Evolutionary conservation across 1,140 invertebrate genomes (phyloP), one percentile per base, ranked within the genome.

Genomic region (Galendromus occidentalis): DNA sequence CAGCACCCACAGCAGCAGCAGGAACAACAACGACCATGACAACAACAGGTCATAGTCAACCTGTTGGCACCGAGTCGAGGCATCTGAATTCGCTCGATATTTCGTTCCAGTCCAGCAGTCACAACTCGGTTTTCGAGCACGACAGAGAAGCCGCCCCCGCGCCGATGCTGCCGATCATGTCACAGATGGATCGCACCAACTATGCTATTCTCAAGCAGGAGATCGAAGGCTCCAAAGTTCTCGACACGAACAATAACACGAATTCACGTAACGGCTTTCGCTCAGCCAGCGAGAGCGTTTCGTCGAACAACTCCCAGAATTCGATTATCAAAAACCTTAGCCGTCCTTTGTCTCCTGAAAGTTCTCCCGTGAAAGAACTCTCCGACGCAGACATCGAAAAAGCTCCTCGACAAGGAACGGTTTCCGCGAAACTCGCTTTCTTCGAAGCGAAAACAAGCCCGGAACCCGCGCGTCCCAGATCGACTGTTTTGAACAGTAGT

Each of bases 41-140:
- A 4, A 9, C 33, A 6, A 39, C 33, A 39, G 33, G 33, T 39
- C 33, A 39, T 39, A 39, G 33, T 39, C 33, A 39, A 39, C 33
- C 33, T 39, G 33, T 39, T 39, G 33, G 33, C 33, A 39, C 33
- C 33, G 33, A 39, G 4, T 39, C 33, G 33, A 59, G 51, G 25
- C 51, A 59, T 59, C 22, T 33, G 33, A 25, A 17, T 25, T 29
- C 51, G 14, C 22, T 59, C 25, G 51, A 59, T 33, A 25, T 59
- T 59, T 59, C 51, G 14, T 59, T 59, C 33, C 51, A 59, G 33
- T 59, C 51, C 25, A 59, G 51, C 22, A 59, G 51, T 59, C 51
- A 59, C 51, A 59, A 59, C 51, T 59, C 51, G 33, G 51, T 59
- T 17, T 59, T 59, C 22, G 51, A 59, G 33, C 51, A 17, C 22